phyloP scores from a whole-genome alignment of 2,797 vertebrate species.

The Rousettus madagascariensis region DNA sequence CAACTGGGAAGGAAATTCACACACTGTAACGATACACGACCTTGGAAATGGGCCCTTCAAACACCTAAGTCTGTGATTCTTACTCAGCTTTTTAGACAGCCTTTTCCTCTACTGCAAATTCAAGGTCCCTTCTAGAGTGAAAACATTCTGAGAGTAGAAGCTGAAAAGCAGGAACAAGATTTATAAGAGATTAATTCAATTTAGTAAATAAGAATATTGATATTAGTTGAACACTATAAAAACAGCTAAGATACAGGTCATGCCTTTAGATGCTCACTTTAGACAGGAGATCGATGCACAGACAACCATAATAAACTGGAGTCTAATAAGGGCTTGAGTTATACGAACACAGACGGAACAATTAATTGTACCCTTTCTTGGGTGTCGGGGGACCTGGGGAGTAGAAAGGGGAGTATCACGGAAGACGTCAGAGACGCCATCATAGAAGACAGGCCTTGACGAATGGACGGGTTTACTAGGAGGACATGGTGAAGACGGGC shows the following conservation, averaged over 20 bases:
- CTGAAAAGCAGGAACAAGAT: background rate
- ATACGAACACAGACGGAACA: background rate
- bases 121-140: background rate
- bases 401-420: background rate
- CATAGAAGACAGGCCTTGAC: background rate
- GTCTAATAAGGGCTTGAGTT: background rate
- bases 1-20: background rate
- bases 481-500: background rate
- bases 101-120: background rate
- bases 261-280: no score
- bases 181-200: background rate
- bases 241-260: background rate
- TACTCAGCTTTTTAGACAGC: background rate
- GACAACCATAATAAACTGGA: background rate
- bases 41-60: background rate
- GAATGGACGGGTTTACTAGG: background rate
- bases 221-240: background rate
- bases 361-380: background rate
- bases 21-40: background rate
- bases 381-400: background rate
- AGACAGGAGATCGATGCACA: background rate
- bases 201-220: background rate
- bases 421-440: background rate
- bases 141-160: background rate
- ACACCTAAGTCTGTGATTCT: background rate